Base-by-base conservation (phyloP, 2,888 invertebrate species). In the Napeogenes sylphis region DNA sequence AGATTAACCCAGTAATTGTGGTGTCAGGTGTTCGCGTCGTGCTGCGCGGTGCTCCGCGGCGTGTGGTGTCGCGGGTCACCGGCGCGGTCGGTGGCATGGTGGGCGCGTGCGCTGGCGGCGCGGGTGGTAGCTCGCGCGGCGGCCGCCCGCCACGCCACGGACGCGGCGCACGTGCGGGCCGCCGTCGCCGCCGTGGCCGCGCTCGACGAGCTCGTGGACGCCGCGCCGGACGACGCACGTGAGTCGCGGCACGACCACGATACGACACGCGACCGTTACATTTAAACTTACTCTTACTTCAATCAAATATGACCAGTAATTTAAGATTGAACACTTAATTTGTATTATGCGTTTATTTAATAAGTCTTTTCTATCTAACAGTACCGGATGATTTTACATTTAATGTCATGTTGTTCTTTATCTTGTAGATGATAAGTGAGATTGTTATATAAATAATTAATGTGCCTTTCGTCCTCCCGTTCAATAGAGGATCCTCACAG, bases 21-120 rank as follows among this genome's bases (percentile, higher is more conserved):
- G 35, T n/a, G 6, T 55, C 70, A 90, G 91, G 76, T 79, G 65
- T 90, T 91, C 79, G 85, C 84, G 2, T 74, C 79, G 0, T 88
- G 87, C 65, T 89, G 89, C 74, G 70, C 75, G 0, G 85, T 88
- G 65, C 73, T 88, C 2, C 83, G 87, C 65, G 73, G 73, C 30
- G 81, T 90, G 70, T 91, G 90, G 89, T 71, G 75, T 0, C 58
- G 75, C 32, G 56, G 68, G 8, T 66, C 76, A 21, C 51, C 74
- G 0, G 66, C 77, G 12, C 71, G 69, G 45, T 71, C 77, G 67
- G 83, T 83, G 69, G 81, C 83, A 69, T 85, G 85, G 83, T 89
- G 88, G 87, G 89, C 88, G 73, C 85, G 90, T 14, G 88, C 85
- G 10, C 74, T 89, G 62, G 90, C 82, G 2, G 87, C 79, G 3